Conservation (phyloP, 2,888 invertebrate genomes). For the Drosophila quinaria region DNA sequence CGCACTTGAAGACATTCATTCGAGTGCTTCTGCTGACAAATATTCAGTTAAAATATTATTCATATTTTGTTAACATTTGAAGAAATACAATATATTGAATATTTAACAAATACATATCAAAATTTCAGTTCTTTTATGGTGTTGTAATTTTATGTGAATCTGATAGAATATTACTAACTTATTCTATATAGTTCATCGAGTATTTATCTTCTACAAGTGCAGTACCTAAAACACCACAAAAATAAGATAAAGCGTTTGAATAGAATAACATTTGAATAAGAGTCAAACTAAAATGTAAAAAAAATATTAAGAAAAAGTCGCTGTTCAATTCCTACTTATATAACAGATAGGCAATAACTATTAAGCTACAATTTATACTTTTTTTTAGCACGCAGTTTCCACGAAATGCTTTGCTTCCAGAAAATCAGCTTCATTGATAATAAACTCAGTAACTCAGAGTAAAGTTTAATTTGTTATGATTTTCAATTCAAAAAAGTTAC, state of each 20-base stretch:
- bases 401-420: background rate
- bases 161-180: background rate
- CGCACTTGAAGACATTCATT: background rate
- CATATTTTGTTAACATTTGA: background rate
- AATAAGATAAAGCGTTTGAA: background rate
- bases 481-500: too few species aligned
- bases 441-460: too few species aligned
- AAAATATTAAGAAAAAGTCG: too few species aligned
- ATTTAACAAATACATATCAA: background rate
- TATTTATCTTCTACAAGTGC: background rate
- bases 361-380: background rate
- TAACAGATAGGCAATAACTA: background rate
- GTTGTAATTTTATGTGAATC: background rate
- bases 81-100: background rate
- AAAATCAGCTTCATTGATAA: background rate
- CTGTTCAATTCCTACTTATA: background rate
- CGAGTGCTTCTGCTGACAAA: background rate
- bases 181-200: background rate
- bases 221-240: background rate
- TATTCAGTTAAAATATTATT: background rate
- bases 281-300: too few species aligned
- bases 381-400: background rate
- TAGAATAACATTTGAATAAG: too few species aligned
- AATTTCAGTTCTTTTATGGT: background rate
- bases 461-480: too few species aligned